Percentiles rank a stretch among this genome's conserved stretches.
phyloP scores from a whole-genome alignment of 2,113 vertebrate genomes.

The Dipodomys merriami region DNA sequence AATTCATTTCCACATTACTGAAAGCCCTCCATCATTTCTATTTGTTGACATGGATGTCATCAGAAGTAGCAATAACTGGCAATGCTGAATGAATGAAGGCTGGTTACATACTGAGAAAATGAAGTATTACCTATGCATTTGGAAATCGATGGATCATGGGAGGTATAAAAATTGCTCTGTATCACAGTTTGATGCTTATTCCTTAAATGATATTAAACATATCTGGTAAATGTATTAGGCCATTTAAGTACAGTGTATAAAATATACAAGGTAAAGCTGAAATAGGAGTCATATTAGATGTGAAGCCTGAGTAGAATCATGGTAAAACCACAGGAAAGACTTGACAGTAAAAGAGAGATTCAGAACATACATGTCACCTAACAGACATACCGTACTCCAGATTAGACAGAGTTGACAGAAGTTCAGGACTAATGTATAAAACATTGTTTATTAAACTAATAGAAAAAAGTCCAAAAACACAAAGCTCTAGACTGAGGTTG shows the following conservation, averaged over 20 bases:
- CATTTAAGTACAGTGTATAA: neutral
- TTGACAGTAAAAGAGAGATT: neutral
- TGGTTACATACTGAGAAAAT: neutral
- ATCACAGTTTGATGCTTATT: neutral
- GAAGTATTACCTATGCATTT: rapidly evolving
- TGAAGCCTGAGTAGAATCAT: neutral
- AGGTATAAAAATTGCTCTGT: neutral
- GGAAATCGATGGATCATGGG: neutral
- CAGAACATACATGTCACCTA: neutral
- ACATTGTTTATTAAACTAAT: neutral
- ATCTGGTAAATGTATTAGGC: neutral
- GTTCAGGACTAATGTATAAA: neutral
- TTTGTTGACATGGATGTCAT: neutral
- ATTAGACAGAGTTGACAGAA: no score
- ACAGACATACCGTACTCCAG: neutral
- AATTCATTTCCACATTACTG: neutral
- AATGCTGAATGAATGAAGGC: neutral
- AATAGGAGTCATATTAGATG: neutral
- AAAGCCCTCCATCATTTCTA: neutral
- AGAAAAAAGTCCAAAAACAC: neutral
- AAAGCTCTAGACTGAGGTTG: neutral
- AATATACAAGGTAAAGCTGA: neutral
- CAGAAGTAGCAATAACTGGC: neutral
- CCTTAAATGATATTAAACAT: neutral
- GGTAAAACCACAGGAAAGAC: neutral